Evolutionary conservation across 2,113 vertebrate genomes (phyloP).

Genomic region (Morone saxatilis): DNA sequence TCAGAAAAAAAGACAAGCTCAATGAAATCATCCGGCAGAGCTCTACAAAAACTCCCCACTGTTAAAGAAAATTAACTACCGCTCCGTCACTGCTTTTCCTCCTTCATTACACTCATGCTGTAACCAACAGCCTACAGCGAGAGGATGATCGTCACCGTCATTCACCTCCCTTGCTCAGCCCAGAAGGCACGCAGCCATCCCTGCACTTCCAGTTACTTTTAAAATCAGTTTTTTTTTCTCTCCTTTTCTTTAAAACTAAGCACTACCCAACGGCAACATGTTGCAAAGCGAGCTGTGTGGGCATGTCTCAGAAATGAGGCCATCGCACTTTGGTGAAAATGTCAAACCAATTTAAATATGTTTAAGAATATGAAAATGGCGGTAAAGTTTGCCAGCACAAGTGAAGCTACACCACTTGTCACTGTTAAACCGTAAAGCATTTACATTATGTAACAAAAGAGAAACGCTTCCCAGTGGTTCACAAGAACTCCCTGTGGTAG

Average conservation of each 20-base stretch:
- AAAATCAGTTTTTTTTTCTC: not conserved
- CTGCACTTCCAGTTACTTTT: slow-evolving; percentile 15
- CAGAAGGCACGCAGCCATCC: slow-evolving; percentile 20
- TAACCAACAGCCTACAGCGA: not conserved
- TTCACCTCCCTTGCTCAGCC: slow-evolving; percentile 1
- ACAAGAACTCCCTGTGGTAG: too few species aligned
- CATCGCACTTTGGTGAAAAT: slow-evolving; percentile 24
- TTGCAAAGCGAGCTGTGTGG: slow-evolving; percentile 43
- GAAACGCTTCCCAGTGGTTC: not conserved
- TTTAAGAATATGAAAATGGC: not conserved
- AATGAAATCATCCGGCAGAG: slow-evolving; percentile 17
- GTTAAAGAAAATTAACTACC: slow-evolving; percentile 1
- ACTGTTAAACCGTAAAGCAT: not conserved
- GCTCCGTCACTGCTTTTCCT: not conserved
- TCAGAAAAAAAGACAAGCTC: not conserved
- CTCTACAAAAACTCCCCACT: slow-evolving; percentile 4
- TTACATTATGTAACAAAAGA: not conserved
- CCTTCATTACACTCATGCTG: not conserved
- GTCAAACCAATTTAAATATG: slow-evolving; percentile 36
- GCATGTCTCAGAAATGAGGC: slow-evolving; percentile 50
- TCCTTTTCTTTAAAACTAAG: slow-evolving; percentile 19
- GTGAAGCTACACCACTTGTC: not conserved
- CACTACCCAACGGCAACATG: slow-evolving; percentile 40
- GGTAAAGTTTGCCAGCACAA: not conserved
- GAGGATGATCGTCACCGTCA: slow-evolving; percentile 12